A percentile compares a stretch with the other conserved stretches of the same genome.
phyloP scores from a whole-genome alignment of 2,113 vertebrate species.

The Sinosuthora webbiana region DNA sequence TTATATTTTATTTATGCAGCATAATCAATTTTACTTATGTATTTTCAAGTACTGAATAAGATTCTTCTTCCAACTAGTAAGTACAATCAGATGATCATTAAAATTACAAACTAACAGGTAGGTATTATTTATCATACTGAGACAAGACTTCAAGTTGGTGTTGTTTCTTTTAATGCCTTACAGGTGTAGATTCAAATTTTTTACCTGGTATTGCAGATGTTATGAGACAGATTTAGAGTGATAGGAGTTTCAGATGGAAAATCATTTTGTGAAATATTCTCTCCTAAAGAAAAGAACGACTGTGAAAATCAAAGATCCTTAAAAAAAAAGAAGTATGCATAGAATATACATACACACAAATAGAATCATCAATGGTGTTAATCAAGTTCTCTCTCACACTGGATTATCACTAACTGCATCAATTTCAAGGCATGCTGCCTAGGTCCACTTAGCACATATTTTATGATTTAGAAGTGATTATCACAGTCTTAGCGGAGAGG shows the following conservation, averaged over 20 bases:
- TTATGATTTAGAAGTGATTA: background rate
- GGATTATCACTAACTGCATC: background rate
- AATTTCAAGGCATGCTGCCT: background rate
- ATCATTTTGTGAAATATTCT: constrained; percentile 68
- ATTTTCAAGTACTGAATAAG: background rate
- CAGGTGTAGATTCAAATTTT: constrained; percentile 1
- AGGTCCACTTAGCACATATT: background rate
- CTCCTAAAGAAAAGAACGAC: constrained; percentile 72
- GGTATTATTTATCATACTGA: background rate
- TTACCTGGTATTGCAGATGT: constrained; percentile 78
- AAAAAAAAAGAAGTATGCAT: constrained; percentile 32
- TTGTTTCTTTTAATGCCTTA: constrained; percentile 19
- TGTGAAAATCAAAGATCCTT: constrained; percentile 53
- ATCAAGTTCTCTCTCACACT: background rate
- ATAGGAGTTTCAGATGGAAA: constrained; percentile 73
- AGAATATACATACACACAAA: background rate
- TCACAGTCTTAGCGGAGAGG: background rate
- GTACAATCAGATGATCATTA: background rate
- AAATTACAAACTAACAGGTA: background rate
- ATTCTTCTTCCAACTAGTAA: background rate
- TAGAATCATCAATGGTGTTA: background rate
- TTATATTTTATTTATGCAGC: background rate
- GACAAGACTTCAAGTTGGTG: constrained; percentile 41
- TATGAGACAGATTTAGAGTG: constrained; percentile 75
- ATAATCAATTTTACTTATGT: background rate